Evolutionary conservation across 2,888 invertebrate genomes (phyloP).

Genomic region (Geophilus truncorum): DNA sequence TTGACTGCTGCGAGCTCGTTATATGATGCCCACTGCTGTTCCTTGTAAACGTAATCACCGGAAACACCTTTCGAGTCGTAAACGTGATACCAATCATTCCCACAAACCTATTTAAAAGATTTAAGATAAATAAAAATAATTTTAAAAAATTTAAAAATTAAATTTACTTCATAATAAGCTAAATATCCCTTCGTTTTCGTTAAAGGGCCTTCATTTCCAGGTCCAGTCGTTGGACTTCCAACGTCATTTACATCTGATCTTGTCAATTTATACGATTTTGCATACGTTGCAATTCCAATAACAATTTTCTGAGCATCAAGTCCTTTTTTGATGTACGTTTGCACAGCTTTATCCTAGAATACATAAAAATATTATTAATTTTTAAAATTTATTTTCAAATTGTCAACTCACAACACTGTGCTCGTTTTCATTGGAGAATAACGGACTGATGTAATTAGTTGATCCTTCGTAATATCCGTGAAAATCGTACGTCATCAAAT

Average conservation of each 20-base stretch:
- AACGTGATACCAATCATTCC: not conserved
- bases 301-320: not conserved
- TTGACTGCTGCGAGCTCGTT: constrained; percentile 37
- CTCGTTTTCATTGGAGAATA: not conserved
- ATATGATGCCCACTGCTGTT: constrained; percentile 39
- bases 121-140: no score
- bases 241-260: not conserved
- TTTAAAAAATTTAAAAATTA: not conserved
- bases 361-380: no score
- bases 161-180: constrained; percentile 14
- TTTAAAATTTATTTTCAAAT: no score
- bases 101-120: not conserved
- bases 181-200: constrained; percentile 25
- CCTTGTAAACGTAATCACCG: constrained; percentile 36
- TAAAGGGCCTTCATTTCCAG: not conserved
- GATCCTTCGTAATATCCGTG: constrained; percentile 28
- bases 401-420: not conserved
- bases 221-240: not conserved
- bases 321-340: not conserved
- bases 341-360: not conserved
- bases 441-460: not conserved
- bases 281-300: constrained; percentile 17
- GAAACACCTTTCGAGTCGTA: not conserved
- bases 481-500: constrained; percentile 23
- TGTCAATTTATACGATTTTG: not conserved